Evolutionary conservation across 2,797 vertebrate genomes (phyloP), one percentile per base, ranked within the genome.

Genomic region (Cyclopterus lumpus): DNA sequence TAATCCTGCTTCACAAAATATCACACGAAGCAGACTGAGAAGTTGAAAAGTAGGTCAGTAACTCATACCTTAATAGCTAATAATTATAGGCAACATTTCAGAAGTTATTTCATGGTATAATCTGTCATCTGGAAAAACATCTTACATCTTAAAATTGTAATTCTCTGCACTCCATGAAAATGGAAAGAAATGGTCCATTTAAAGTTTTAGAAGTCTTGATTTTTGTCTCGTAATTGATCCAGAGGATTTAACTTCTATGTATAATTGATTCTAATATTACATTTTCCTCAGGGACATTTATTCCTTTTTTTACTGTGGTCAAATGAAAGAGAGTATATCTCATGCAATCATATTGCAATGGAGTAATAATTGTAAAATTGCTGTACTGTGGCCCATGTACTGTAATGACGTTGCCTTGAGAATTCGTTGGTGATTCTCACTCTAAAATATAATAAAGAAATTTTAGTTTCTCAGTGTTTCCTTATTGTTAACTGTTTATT

Each of bases 231-330:
- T 79, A 80, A 86, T 75, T 83, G 68, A 88, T 82, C 84, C 58
- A 69, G 75, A 55, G 67, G 55, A 73, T 81, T 77, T 80, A 75
- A 81, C 49, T 49, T 65, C n/a, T 68, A 70, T 79, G 63, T 81
- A 74, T 88, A 91, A 85, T 81, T 88, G 75, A 89, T 81, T 83
- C 38, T 24, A 69, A 79, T 77, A 71, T 88, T 82, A 60, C 73
- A 81, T 81, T 87, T 82, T 77, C 67, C 66, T 67, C n/a, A 22
- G 57, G 64, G 75, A 78, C 73, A 77, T 81, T 61, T 34, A 70
- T 54, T 73, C 0, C 16, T 7, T 58, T 48, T 80, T 57, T 76
- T 51, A 38, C 62, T 58, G 46, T 72, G 71, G 71, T 83, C 64
- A 81, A 74, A 81, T 81, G 42, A 78, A 79, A 77, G n/a, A 74